Evolutionary conservation across 2,888 invertebrate genomes (phyloP), one percentile per base, ranked within the genome.

Genomic region (Leucoma salicis): DNA sequence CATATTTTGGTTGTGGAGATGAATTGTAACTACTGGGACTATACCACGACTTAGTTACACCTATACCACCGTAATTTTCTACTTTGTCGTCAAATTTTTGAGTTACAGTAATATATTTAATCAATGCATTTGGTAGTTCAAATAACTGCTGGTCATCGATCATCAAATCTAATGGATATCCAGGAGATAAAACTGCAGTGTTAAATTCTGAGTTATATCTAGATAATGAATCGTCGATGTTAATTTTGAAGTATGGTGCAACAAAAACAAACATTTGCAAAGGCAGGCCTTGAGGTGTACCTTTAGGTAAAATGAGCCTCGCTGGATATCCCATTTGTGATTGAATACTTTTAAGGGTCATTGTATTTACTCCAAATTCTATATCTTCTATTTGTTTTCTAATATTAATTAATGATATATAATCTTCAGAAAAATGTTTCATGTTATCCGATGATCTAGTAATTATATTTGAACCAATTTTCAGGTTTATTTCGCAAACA

Each of bases 81-180:
- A 63, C 47, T 49, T 71, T 71, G 34, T 34, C 51, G 3, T 55
- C 63, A 6, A 54, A 68, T 59, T 89, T 89, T 41, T 85, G 82
- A 1, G 73, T 74, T 1, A 89, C 62, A 5, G 57, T 49, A 18
- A 83, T 53, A 42, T 85, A 81, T 63, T 82, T 87, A 0, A 85
- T 49, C 29, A 85, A 57, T 11, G 78, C 68, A 53, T 89, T 89
- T 2, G 88, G 85, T 31, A 89, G 53, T 24, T 70, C 65, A 56
- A 84, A 76, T 39, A 88, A 46, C 39, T 73, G 68, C 29, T 62
- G 80, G 36, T 92, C 90, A 40, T 91, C 83, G 57, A 93, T 87
- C 13, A 82, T 81, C 52, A 94, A 91, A 70, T 96, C 95, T 68
- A 95, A 90, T 24, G 95, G 95, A 89, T 92, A 96, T n/a, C 93